Base-by-base conservation (phyloP, 2,888 invertebrate species). In the Clostera curtula region DNA sequence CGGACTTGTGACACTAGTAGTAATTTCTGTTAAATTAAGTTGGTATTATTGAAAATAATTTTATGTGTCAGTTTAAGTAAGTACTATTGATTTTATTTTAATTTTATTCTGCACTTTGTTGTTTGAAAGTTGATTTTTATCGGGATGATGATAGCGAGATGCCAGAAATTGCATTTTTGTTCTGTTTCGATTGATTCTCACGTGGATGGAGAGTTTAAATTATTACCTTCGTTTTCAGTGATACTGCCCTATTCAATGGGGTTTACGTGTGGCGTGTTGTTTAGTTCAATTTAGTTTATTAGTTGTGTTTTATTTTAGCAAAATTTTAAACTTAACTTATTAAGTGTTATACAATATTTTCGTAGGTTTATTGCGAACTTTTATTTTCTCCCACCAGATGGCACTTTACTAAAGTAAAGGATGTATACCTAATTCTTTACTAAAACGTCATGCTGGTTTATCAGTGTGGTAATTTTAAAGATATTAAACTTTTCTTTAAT, bases 281-380 rank as follows among this genome's bases (percentile, higher is more conserved):
- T 82, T 83, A 83, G 83, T 83, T 83, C 77, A 83, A 83, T 83
- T 83, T 82, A 82, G 76, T 82, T 83, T 80, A 82, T 83, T 83
- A 82, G 79, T 82, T 83, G 79, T 75, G 82, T 82, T 83, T 82
- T 82, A 80, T 82, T 83, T 83, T 82, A 82, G 82, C 75, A 76
- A 83, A 83, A 82, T 80, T 83, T 83, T 80, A 68, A 80, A 75
- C 70, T 56, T 80, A 75, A 70, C 70, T 70, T n/a, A n/a, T n/a
- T 82, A 82, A 82, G 82, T 82, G 82, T 83, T 83, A 77, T 74
- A 73, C 72, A 71, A 77, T 79, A 74, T 75, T 76, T 75, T 76
- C 57, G 64, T 80, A 76, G 73, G 64, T 77, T 77, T 77, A 73
- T 69, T 66, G 61, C 65, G 61, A 68, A 69, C 66, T 70, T 76